These are phyloP conservation scores for Hanleya hanleyi DNA, from an alignment of 2,888 invertebrate species.

Conservation along the genomic window DNA sequence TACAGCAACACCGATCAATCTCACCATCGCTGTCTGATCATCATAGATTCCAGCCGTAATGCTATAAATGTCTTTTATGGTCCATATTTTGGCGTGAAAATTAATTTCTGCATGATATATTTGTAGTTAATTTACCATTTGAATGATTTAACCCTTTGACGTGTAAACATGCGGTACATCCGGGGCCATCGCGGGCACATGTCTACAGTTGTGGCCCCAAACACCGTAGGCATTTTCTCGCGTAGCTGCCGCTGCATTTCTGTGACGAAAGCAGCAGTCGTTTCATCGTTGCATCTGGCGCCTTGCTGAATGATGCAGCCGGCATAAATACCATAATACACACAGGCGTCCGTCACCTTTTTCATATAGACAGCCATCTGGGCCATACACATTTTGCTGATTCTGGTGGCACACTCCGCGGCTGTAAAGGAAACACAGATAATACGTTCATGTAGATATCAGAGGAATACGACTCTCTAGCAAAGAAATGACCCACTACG, in stretches of 20 bases:
- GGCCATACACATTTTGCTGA: not conserved
- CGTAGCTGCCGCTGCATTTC: not conserved
- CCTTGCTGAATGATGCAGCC: not conserved
- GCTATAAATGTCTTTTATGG: no score
- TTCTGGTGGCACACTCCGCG: not conserved
- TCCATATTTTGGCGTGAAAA: no score
- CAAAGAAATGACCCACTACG: no score
- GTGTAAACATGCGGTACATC: not conserved
- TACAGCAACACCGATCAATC: no score
- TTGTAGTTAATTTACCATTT: no score
- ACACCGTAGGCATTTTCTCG: conserved; percentile 4
- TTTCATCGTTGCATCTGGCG: not conserved
- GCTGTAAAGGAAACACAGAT: not conserved
- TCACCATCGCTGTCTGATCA: no score
- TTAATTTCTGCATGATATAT: no score
- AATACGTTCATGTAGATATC: no score
- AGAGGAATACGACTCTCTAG: no score
- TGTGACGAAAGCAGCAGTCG: not conserved
- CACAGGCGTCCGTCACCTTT: not conserved
- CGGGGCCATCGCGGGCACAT: conserved; percentile 6
- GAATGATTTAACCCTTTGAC: not conserved
- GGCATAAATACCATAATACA: not conserved
- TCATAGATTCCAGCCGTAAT: no score
- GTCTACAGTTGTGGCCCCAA: not conserved
- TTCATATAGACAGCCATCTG: not conserved